Evolutionary conservation across 1,140 invertebrate genomes (phyloP).

Genomic region (Bombyx mandarina): DNA sequence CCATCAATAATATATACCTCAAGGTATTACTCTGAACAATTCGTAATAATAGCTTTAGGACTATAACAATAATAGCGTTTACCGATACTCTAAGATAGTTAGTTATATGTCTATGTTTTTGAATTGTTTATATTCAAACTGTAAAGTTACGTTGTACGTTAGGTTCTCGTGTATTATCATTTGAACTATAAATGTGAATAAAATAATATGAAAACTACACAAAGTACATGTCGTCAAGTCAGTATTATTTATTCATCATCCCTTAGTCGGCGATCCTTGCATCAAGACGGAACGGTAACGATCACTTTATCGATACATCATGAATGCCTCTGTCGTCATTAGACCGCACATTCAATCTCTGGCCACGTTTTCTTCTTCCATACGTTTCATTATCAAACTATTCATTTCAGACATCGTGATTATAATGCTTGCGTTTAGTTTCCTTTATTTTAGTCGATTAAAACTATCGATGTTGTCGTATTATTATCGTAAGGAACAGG

Average conservation of each 20-base stretch:
- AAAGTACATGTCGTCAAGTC: slow-evolving; percentile 46
- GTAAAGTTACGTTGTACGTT: slow-evolving; percentile 61
- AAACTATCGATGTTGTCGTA: slow-evolving; percentile 33
- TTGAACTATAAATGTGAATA: slow-evolving; percentile 68
- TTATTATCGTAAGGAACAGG: slow-evolving; percentile 38
- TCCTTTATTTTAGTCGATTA: slow-evolving; percentile 26
- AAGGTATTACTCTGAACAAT: slow-evolving; percentile 52
- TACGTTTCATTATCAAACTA: slow-evolving; percentile 39
- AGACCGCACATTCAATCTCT: slow-evolving; percentile 61
- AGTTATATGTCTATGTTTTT: slow-evolving; percentile 53
- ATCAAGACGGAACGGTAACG: slow-evolving; percentile 65
- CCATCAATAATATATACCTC: slow-evolving; percentile 32
- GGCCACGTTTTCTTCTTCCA: slow-evolving; percentile 58
- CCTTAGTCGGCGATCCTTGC: slow-evolving; percentile 54
- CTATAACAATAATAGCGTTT: slow-evolving; percentile 64
- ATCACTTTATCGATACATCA: slow-evolving; percentile 65
- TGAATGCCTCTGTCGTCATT: slow-evolving; percentile 69
- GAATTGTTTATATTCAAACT: slow-evolving; percentile 68
- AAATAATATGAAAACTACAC: slow-evolving; percentile 50
- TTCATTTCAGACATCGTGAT: slow-evolving; percentile 39
- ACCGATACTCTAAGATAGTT: slow-evolving; percentile 52
- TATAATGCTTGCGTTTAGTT: slow-evolving; percentile 49
- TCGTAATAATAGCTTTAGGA: slow-evolving; percentile 62
- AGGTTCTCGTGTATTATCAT: slow-evolving; percentile 60
- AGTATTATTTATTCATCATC: slow-evolving; percentile 55